phyloP scores from a whole-genome alignment of 2,113 vertebrate species.

The Uria lomvia region DNA sequence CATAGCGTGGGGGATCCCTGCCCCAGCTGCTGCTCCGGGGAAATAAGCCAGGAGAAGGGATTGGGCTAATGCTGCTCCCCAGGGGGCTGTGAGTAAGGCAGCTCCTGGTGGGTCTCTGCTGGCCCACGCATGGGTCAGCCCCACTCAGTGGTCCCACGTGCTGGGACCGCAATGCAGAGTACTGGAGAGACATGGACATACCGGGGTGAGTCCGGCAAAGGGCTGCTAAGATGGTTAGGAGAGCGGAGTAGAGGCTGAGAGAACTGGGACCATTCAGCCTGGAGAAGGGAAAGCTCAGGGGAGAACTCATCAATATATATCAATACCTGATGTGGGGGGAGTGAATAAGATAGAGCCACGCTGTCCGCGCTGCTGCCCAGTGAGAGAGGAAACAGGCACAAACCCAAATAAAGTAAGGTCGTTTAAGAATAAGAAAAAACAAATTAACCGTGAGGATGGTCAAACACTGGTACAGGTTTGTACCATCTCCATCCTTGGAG shows the following conservation, averaged over 20 bases:
- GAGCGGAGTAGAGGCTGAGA: background rate
- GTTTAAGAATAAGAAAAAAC: background rate
- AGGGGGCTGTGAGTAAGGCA: background rate
- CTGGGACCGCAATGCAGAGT: background rate
- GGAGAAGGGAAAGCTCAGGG: background rate
- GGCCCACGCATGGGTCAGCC: background rate
- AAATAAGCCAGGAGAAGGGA: background rate
- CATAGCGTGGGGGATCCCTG: background rate
- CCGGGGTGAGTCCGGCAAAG: background rate
- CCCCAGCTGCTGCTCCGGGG: background rate
- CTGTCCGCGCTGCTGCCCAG: background rate
- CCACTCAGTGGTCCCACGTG: fast-evolving
- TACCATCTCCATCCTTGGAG: background rate
- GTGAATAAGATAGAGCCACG: background rate
- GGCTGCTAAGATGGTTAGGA: background rate
- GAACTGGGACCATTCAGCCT: background rate
- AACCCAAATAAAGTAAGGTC: background rate
- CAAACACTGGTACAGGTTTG: background rate
- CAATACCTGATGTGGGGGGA: background rate
- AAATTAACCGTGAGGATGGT: background rate
- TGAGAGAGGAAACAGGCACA: background rate
- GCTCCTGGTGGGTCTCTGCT: background rate
- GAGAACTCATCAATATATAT: background rate
- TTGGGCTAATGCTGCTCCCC: background rate
- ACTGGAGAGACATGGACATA: fast-evolving